Evolutionary conservation across 2,888 invertebrate genomes (phyloP).

Genomic region (Protodeltote pygarga): DNA sequence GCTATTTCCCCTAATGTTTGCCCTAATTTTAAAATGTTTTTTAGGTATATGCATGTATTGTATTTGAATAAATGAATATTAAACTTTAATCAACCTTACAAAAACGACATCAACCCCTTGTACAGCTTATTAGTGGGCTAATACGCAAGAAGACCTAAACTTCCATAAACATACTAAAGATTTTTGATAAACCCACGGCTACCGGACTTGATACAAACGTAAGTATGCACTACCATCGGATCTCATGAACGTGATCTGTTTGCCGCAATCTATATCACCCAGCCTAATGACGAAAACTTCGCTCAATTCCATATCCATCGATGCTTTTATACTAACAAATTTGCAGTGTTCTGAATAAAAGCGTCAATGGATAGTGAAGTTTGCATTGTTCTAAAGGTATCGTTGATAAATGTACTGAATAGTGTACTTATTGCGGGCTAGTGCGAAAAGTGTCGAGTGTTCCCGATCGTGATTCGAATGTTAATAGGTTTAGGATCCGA

Average conservation of each 20-base stretch:
- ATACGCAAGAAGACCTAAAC: background rate
- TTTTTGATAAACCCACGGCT: constrained; percentile 37
- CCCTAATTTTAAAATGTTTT: no score
- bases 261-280: constrained; percentile 6
- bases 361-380: background rate
- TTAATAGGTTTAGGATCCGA: constrained; percentile 32
- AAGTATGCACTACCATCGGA: constrained; percentile 32
- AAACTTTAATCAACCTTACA: no score
- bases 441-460: constrained; percentile 47
- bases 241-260: constrained; percentile 31
- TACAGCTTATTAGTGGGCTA: no score
- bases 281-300: background rate
- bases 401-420: constrained; percentile 11
- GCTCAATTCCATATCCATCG: background rate
- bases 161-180: constrained; percentile 25
- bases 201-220: constrained; percentile 30
- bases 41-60: no score
- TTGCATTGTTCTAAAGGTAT: background rate
- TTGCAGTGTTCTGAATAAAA: background rate
- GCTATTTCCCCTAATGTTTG: no score
- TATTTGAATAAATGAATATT: no score
- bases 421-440: constrained; percentile 36
- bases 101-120: no score
- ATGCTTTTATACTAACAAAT: background rate
- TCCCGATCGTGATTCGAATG: constrained; percentile 37